Evolutionary conservation across 2,797 vertebrate genomes (phyloP).

Genomic region (Coregonus ussuriensis): DNA sequence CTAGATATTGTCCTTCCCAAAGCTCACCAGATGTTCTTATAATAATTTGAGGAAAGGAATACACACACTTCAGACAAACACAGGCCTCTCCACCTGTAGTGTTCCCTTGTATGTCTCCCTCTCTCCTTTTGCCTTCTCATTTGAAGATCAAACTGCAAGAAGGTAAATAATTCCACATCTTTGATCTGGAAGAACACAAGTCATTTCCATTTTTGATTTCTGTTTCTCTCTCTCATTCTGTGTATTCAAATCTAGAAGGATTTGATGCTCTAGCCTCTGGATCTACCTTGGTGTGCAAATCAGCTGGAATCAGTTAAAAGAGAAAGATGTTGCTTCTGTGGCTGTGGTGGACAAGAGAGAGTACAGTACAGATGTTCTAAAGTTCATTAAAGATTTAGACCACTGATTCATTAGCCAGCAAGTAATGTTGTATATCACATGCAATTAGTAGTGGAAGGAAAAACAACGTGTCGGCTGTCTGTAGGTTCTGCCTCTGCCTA

Average conservation of each 20-base stretch:
- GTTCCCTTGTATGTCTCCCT: neutral
- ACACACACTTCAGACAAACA: neutral
- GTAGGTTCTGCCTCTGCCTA: too few species aligned
- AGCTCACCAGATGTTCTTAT: neutral
- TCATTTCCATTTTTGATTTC: neutral
- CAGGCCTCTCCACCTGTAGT: neutral
- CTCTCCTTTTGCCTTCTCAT: neutral
- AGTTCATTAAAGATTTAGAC: neutral
- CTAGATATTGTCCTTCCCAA: too few species aligned
- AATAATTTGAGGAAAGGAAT: neutral
- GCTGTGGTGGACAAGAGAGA: neutral
- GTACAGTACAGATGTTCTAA: neutral
- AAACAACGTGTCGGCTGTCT: neutral
- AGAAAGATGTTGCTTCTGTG: neutral
- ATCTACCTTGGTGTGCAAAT: neutral
- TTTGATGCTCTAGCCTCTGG: neutral
- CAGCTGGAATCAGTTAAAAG: slow-evolving; percentile 1
- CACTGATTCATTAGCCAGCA: neutral
- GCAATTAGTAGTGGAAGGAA: neutral
- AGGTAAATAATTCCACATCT: neutral
- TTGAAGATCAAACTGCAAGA: neutral
- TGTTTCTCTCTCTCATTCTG: neutral
- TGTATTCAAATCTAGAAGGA: neutral
- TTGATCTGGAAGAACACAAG: neutral
- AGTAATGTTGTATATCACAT: neutral